Evolutionary conservation across 1,140 invertebrate species (phyloP).

Genomic region (Orussus abietinus): DNA sequence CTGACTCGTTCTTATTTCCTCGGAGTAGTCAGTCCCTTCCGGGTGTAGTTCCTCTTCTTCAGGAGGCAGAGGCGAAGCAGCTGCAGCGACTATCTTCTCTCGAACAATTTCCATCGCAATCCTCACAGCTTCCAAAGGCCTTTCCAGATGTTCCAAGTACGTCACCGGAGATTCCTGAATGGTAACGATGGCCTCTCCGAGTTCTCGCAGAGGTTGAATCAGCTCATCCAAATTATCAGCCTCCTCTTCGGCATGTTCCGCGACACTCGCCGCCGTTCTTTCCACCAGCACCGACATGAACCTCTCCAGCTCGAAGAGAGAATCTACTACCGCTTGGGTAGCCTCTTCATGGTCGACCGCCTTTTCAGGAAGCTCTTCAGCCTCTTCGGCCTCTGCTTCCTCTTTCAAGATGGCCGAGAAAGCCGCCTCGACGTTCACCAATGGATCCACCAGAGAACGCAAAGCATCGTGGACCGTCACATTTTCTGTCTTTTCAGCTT

Average conservation of each 20-base stretch:
- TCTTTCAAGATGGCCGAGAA: constrained; percentile 24
- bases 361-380: no score
- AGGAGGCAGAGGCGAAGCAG: no score
- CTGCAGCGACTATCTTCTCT: constrained; percentile 5
- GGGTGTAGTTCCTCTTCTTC: background rate
- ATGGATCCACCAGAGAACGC: constrained; percentile 19
- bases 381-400: constrained; percentile 1
- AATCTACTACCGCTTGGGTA: constrained; percentile 22
- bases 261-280: no score
- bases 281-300: constrained; percentile 22
- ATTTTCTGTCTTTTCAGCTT: background rate
- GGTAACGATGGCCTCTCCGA: constrained; percentile 17
- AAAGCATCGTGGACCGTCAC: constrained; percentile 13
- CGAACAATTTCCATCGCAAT: background rate
- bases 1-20: constrained; percentile 13
- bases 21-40: constrained; percentile 10
- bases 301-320: constrained; percentile 24
- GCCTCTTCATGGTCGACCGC: constrained; percentile 12
- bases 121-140: constrained; percentile 13
- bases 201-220: constrained; percentile 13
- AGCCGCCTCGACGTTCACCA: constrained; percentile 24
- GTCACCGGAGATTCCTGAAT: constrained; percentile 17
- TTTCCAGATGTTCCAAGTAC: constrained; percentile 21
- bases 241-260: constrained; percentile 16
- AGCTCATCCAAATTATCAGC: constrained; percentile 9